These are phyloP conservation scores for Eutolmus rufibarbis DNA, from an alignment of 2,888 invertebrate species.

Conservation along the genomic window DNA sequence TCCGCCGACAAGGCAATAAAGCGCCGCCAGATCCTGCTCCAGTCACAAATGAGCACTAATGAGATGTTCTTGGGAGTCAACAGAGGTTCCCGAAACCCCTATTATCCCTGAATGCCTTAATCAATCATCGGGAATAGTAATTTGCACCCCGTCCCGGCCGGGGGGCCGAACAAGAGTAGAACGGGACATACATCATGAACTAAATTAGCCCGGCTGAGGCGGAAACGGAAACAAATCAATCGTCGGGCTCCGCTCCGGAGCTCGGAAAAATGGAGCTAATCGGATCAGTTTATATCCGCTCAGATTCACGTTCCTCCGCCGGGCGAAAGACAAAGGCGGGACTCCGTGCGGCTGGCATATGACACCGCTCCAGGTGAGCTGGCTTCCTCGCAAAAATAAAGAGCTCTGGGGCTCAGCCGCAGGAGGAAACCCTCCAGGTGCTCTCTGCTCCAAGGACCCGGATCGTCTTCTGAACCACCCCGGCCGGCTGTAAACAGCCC, in stretches of 20 bases:
- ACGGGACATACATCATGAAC: not conserved
- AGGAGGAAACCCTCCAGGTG: conserved; percentile 6
- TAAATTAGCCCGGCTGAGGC: not conserved
- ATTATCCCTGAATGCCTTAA: conserved; percentile 19
- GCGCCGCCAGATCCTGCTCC: not conserved
- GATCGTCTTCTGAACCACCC: not conserved
- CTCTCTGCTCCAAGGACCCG: not conserved
- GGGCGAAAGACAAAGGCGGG: not conserved
- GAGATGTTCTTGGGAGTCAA: conserved; percentile 12
- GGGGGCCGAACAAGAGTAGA: not conserved
- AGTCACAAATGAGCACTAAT: conserved; percentile 5
- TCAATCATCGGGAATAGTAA: conserved; percentile 22
- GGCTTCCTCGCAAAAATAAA: not conserved
- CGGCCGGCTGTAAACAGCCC: not conserved
- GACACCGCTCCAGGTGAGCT: not conserved
- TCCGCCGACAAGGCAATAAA: not conserved
- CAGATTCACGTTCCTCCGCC: not conserved
- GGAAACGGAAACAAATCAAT: conserved; percentile 31
- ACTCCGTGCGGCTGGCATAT: not conserved
- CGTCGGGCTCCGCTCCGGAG: not conserved
- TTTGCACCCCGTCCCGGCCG: not conserved
- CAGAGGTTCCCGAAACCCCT: not conserved
- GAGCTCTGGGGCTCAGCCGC: not conserved
- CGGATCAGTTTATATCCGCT: conserved; percentile 8
- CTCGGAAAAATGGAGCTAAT: not conserved